Evolutionary conservation across 2,888 invertebrate species (phyloP).

Genomic region (Clunio marinus): DNA sequence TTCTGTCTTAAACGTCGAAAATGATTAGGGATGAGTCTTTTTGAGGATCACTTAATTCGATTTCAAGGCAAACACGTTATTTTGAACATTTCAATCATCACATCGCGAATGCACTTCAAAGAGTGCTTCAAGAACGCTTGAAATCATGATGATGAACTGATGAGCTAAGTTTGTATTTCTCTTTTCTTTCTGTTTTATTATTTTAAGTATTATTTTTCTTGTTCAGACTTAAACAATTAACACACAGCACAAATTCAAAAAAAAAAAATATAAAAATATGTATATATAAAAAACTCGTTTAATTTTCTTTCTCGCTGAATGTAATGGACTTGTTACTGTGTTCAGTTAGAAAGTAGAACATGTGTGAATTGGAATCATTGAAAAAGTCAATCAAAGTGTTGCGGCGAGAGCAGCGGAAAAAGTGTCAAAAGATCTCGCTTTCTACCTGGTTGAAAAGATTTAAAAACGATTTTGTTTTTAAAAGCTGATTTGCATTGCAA

Average conservation of each 20-base stretch:
- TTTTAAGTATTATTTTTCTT: no score
- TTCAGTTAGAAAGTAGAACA: constrained; percentile 37
- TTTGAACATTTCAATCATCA: neutral
- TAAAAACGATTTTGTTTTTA: no score
- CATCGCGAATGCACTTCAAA: neutral
- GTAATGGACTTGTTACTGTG: constrained; percentile 1
- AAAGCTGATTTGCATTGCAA: neutral
- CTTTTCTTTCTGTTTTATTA: neutral
- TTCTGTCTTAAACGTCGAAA: neutral
- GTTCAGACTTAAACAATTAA: constrained; percentile 19
- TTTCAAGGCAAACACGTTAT: neutral
- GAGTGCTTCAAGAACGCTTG: neutral
- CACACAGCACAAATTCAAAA: neutral
- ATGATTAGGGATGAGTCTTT: constrained; percentile 6
- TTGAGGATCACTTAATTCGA: neutral
- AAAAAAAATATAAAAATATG: neutral
- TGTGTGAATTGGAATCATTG: constrained; percentile 38
- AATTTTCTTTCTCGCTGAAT: neutral
- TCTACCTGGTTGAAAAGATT: no score
- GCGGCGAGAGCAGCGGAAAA: neutral
- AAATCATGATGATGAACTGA: neutral
- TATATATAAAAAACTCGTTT: constrained; percentile 24
- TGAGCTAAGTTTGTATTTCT: neutral
- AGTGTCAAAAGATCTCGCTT: constrained; percentile 5
- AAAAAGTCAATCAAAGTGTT: constrained; percentile 34